Evolutionary conservation across 53 echinoderm and acorn worm species (phyloP).

Genomic region (Astropecten irregularis): DNA sequence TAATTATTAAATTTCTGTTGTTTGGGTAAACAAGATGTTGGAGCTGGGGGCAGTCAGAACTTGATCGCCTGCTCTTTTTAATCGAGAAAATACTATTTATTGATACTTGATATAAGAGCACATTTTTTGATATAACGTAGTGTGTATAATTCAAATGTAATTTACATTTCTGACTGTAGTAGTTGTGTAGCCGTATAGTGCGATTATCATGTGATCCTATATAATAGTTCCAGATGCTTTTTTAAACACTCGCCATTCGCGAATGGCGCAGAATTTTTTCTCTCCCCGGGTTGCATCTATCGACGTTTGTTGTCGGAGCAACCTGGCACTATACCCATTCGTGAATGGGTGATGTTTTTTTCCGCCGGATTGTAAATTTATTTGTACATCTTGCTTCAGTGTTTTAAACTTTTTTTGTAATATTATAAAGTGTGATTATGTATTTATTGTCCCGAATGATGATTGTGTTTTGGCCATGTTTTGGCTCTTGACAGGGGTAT

Average conservation of each 20-base stretch:
- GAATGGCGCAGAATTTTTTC: constrained; percentile 15
- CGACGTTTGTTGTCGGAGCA: too few relatives aligned
- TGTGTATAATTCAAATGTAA: constrained; percentile 7
- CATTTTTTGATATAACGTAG: constrained; percentile 24
- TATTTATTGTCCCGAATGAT: constrained; percentile 28
- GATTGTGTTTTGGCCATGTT: not conserved
- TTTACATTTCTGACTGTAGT: constrained; percentile 22
- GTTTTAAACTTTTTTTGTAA: too few relatives aligned
- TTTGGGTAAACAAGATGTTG: too few relatives aligned
- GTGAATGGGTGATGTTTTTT: too few relatives aligned
- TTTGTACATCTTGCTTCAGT: constrained; percentile 44
- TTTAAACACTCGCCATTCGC: not conserved
- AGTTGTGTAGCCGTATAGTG: too few relatives aligned
- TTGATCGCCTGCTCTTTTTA: not conserved
- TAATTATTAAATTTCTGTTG: too few relatives aligned
- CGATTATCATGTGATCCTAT: not conserved
- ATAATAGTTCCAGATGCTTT: not conserved
- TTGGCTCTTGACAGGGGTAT: not conserved
- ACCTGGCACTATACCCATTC: too few relatives aligned
- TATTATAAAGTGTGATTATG: constrained; percentile 32
- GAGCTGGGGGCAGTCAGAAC: too few relatives aligned
- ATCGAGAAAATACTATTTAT: constrained; percentile 21
- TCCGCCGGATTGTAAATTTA: not conserved
- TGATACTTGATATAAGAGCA: too few relatives aligned
- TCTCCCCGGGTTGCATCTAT: too few relatives aligned